Base-by-base conservation (phyloP, 2,888 invertebrate species). In the Lasioglossum vierecki region DNA sequence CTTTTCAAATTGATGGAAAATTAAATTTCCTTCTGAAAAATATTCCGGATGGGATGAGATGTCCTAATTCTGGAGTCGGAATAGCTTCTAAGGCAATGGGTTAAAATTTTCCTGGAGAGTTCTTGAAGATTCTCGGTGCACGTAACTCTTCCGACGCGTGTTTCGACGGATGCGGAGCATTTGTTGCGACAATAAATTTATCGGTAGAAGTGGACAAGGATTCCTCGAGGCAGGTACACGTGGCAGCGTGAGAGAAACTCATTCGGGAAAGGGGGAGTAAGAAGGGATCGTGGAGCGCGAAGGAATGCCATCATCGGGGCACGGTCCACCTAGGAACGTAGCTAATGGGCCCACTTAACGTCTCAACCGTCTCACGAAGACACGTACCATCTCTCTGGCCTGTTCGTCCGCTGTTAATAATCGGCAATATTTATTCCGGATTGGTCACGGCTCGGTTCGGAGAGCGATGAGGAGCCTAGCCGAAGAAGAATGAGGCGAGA, bases 291-390 rank as follows among this genome's bases (percentile, higher is more conserved):
- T 80, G 82, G 70, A 83, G 81, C 82, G 81, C 87, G 85, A 82
- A 92, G 91, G 91, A 92, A 93, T 93, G 91, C 92, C 91, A 91
- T 92, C 87, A 87, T 88, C 82, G 82, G 80, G 75, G 84, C 83
- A 82, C 80, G 87, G 88, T 90, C 88, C 87, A 89, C 87, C 92
- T 90, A 92, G 92, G 92, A 91, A 91, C 92, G 89, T 91, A 82
- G 93, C 93, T 95, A 94, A 95, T 95, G 94, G 95, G 91, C 92
- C 95, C 94, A 95, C 95, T 95, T 95, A 95, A 94, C 95, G 92
- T 95, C 94, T 94, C 94, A 94, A 94, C 91, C 94, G 91, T 89
- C 89, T 89, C 90, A 90, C 84, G 84, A 86, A 90, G 86, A 88
- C 83, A 77, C 88, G 87, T 79, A 87, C 49, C 72, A 35, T 73